Evolutionary conservation across 2,113 vertebrate genomes (phyloP).

Genomic region (Sapajus apella): DNA sequence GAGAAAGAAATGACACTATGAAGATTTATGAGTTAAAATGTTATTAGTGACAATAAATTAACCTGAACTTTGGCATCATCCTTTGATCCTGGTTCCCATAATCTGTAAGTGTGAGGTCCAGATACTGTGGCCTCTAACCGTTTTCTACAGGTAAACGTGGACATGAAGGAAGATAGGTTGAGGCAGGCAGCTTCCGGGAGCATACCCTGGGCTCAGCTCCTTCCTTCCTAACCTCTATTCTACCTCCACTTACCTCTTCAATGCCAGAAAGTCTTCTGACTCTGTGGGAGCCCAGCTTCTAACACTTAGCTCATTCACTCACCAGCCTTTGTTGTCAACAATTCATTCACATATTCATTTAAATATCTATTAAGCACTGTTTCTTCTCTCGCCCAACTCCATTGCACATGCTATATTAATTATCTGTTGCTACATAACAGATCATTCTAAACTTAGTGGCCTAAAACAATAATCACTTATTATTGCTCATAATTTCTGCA

Average conservation of each 20-base stretch:
- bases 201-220: neutral
- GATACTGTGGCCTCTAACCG: neutral
- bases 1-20: neutral
- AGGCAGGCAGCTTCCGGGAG: too few relatives aligned
- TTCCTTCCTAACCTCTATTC: neutral
- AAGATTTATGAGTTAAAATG: fast-evolving
- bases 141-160: neutral
- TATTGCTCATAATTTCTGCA: neutral
- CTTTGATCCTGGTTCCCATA: neutral
- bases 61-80: neutral
- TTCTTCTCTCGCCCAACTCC: neutral
- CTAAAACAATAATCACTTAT: neutral
- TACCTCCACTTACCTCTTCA: neutral
- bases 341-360: neutral
- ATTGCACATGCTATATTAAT: fast-evolving
- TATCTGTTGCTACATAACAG: neutral
- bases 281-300: neutral
- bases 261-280: neutral
- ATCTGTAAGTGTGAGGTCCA: neutral
- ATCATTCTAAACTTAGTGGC: neutral
- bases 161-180: too few relatives aligned
- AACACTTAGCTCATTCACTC: neutral
- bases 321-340: neutral
- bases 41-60: too few relatives aligned
- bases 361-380: too few relatives aligned